phyloP scores from a whole-genome alignment of 30 jellyfish, hydroid and myxozoan genomes.

The Hydra vulgaris region DNA sequence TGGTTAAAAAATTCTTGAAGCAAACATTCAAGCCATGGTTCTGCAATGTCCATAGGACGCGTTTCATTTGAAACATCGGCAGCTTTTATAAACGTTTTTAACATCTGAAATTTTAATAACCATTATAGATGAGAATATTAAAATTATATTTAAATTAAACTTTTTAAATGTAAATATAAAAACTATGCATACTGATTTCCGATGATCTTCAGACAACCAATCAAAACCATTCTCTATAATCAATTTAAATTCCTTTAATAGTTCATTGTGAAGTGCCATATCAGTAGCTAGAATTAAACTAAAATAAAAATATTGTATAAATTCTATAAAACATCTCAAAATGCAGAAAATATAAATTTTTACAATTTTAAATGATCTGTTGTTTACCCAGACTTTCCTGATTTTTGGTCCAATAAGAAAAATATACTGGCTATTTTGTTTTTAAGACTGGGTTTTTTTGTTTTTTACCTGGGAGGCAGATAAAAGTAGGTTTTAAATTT shows the following conservation, averaged over 20 bases:
- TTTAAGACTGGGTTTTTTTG: too few relatives aligned
- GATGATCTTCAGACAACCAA: constrained; percentile 43
- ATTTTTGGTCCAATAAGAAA: too few relatives aligned
- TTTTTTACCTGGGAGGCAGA: too few relatives aligned
- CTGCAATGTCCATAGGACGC: constrained; percentile 99
- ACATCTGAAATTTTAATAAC: constrained; percentile 35
- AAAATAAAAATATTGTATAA: constrained; percentile 3
- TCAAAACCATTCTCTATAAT: constrained; percentile 70
- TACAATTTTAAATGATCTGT: too few relatives aligned
- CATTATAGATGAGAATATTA: too few relatives aligned
- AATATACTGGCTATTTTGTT: too few relatives aligned
- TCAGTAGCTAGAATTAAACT: constrained; percentile 95
- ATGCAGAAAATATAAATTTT: too few relatives aligned
- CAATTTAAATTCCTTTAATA: constrained; percentile 58
- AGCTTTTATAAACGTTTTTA: constrained; percentile 83
- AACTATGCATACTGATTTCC: constrained; percentile 51
- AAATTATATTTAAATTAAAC: neutral
- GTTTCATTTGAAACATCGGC: constrained; percentile 98
- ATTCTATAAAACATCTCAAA: too few relatives aligned
- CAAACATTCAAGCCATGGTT: constrained; percentile 98
- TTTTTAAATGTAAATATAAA: neutral
- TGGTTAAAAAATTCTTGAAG: constrained; percentile 84
- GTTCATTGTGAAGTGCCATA: constrained; percentile 88
- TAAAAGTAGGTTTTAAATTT: too few relatives aligned
- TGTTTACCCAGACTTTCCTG: too few relatives aligned